phyloP scores from a whole-genome alignment of 2,113 vertebrate genomes.

The Eolophus roseicapilla region DNA sequence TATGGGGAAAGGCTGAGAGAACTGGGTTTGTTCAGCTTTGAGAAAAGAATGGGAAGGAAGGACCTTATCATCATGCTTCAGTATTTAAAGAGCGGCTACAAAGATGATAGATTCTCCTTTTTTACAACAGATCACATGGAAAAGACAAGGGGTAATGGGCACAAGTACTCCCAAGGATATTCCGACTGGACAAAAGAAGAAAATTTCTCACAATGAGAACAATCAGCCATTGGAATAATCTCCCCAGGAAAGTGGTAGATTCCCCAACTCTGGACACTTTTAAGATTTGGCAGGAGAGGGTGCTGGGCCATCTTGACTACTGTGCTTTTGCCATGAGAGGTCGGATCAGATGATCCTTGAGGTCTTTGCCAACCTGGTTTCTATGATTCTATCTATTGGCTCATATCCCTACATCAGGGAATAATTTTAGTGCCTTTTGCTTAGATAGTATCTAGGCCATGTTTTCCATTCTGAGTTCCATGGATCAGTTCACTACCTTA shows the following conservation, averaged over 20 bases:
- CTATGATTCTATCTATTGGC: not conserved
- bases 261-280: not conserved
- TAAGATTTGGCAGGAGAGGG: not conserved
- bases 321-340: rapidly evolving
- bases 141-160: not conserved
- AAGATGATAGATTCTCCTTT: not conserved
- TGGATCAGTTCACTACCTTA: not conserved
- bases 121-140: not conserved
- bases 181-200: not conserved
- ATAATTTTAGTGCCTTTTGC: not conserved
- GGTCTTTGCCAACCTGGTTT: not conserved
- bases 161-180: not conserved
- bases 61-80: not conserved
- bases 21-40: not conserved
- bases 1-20: not conserved
- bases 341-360: not conserved
- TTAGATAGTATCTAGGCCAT: not conserved
- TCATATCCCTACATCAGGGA: not conserved
- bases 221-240: not conserved
- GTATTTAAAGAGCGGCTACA: not conserved
- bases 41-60: not conserved
- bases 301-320: not conserved
- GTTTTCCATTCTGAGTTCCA: not conserved
- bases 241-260: not conserved
- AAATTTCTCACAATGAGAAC: not conserved